Evolutionary conservation across 2,113 vertebrate genomes (phyloP).

Genomic region (Epinephelus cyanopodus): DNA sequence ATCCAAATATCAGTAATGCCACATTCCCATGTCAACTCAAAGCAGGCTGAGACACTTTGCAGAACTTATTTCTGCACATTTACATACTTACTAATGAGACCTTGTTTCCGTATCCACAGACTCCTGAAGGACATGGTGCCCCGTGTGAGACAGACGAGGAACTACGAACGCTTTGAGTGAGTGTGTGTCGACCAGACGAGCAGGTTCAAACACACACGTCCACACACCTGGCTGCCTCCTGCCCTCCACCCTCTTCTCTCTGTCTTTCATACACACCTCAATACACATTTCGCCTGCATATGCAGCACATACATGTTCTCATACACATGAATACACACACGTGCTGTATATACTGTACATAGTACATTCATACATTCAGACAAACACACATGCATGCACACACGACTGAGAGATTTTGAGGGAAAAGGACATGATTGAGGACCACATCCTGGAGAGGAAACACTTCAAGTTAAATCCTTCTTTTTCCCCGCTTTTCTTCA

Average conservation of each 20-base stretch:
- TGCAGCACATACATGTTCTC: conserved; percentile 18
- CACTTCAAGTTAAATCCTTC: neutral
- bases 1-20: neutral
- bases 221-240: conserved; percentile 48
- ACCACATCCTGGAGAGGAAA: conserved; percentile 10
- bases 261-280: conserved; percentile 19
- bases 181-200: conserved; percentile 11
- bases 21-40: neutral
- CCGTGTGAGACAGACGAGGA: conserved; percentile 92
- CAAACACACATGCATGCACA: conserved; percentile 7
- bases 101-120: conserved; percentile 79
- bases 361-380: conserved; percentile 30
- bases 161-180: conserved; percentile 98
- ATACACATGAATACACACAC: conserved; percentile 11
- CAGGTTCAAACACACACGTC: conserved; percentile 25
- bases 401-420: conserved; percentile 22
- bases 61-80: neutral
- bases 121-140: conserved; percentile 95
- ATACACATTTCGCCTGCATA: neutral
- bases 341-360: conserved; percentile 56
- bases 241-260: conserved; percentile 40
- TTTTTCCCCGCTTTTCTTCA: neutral
- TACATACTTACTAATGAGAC: neutral
- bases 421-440: conserved; percentile 33
- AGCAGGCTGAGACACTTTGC: neutral